These are phyloP conservation scores for Serripes groenlandicus DNA, from an alignment of 2,888 invertebrate genomes.

Conservation along the genomic window DNA sequence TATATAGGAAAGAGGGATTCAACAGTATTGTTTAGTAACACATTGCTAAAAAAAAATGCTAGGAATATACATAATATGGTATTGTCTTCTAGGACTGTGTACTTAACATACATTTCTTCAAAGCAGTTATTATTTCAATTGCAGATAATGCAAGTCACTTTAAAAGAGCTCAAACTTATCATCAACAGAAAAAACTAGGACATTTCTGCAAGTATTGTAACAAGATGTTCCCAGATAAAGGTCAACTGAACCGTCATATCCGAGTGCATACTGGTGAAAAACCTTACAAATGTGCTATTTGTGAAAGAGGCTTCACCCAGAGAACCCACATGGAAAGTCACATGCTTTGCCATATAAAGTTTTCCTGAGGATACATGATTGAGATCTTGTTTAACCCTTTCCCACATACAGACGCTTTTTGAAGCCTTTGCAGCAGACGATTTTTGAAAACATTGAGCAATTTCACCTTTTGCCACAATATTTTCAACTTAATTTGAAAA, in stretches of 20 bases:
- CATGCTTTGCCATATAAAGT: constrained; percentile 1
- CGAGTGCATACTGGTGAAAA: constrained; percentile 34
- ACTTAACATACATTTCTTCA: no score
- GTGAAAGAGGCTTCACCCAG: constrained; percentile 22
- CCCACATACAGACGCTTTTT: not conserved
- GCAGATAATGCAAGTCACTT: not conserved
- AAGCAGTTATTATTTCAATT: not conserved
- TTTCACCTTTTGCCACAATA: not conserved
- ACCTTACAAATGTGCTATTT: constrained; percentile 26
- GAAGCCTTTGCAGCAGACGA: not conserved
- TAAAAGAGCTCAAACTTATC: not conserved
- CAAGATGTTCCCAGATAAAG: constrained; percentile 11
- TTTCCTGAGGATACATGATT: not conserved
- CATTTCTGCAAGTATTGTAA: not conserved
- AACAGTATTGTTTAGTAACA: no score
- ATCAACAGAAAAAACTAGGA: not conserved
- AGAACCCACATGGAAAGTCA: constrained; percentile 14
- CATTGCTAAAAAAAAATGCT: no score
- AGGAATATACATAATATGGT: no score
- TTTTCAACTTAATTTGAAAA: no score
- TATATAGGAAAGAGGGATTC: no score
- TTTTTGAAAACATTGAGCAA: not conserved
- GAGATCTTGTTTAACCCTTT: not conserved
- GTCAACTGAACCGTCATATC: constrained; percentile 13
- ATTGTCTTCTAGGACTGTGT: no score